Conservation (phyloP, 2,888 invertebrate species). For the Erebia aethiops region DNA sequence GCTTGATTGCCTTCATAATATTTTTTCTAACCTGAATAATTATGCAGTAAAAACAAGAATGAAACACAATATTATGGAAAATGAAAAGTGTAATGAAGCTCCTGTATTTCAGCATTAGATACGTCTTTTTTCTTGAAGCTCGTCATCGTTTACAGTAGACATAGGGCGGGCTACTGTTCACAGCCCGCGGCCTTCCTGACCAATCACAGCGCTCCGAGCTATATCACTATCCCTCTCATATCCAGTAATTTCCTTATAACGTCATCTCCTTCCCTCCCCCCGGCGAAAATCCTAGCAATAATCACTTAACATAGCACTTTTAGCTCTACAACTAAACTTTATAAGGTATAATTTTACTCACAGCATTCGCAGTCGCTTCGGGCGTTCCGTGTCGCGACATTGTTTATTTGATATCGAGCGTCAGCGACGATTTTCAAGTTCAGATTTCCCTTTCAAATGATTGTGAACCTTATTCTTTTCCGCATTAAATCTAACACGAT, state of each 20-base stretch:
- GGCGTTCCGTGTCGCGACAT: constrained; percentile 61
- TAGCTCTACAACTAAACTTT: constrained; percentile 45
- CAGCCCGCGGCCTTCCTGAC: constrained; percentile 84
- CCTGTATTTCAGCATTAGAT: constrained; percentile 47
- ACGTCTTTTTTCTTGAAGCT: constrained; percentile 59
- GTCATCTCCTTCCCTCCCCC: constrained; percentile 73
- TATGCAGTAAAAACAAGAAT: neutral
- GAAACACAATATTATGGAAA: neutral
- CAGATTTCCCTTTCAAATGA: constrained; percentile 74
- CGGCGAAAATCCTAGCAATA: constrained; percentile 78
- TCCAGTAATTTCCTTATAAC: constrained; percentile 55
- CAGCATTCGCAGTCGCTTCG: constrained; percentile 54
- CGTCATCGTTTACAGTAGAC: constrained; percentile 80
- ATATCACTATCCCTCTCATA: constrained; percentile 66
- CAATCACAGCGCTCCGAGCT: constrained; percentile 83
- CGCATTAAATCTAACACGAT: constrained; percentile 61
- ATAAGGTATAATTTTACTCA: constrained; percentile 57
- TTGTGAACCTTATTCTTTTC: constrained; percentile 70
- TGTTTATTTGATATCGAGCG: constrained; percentile 83
- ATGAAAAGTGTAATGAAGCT: neutral
- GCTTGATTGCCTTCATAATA: neutral
- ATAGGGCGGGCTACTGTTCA: constrained; percentile 84
- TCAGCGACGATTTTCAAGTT: constrained; percentile 83
- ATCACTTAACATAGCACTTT: constrained; percentile 53
- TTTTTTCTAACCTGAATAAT: neutral